phyloP scores from a whole-genome alignment of 2,888 invertebrate species.

The Drosophila fulvimacula region DNA sequence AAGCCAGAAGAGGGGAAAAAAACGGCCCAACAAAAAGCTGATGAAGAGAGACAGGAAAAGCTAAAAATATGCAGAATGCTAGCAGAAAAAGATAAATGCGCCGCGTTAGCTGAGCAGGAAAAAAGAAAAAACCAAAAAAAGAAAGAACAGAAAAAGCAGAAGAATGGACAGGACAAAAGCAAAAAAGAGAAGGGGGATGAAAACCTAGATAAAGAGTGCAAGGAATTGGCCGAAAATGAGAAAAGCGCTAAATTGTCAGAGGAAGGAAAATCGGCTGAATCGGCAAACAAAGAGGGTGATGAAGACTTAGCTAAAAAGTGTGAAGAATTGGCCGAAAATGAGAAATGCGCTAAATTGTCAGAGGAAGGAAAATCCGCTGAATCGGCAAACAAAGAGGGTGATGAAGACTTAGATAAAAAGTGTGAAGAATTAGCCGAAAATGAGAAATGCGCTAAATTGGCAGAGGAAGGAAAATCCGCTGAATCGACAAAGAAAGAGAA shows the following conservation, averaged over 20 bases:
- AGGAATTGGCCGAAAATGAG: background rate
- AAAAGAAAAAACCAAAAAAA: background rate
- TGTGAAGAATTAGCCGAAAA: slow-evolving; percentile 7
- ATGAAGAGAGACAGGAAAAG: background rate
- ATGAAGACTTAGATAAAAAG: background rate
- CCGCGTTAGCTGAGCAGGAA: background rate
- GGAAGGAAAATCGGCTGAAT: background rate
- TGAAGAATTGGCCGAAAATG: background rate
- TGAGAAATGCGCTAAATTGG: slow-evolving; percentile 12
- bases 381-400: too few species aligned
- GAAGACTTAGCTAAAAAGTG: background rate
- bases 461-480: background rate
- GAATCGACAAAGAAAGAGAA: background rate
- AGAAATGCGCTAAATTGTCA: slow-evolving; percentile 18
- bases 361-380: too few species aligned
- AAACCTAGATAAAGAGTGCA: background rate
- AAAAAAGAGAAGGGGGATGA: background rate
- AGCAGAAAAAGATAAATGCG: slow-evolving; percentile 12
- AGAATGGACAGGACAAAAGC: background rate
- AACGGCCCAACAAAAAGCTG: background rate
- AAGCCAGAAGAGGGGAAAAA: slow-evolving; percentile 8
- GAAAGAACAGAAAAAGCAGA: background rate
- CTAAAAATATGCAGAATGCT: slow-evolving; percentile 4
- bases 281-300: background rate
- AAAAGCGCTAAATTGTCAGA: background rate